Conservation (phyloP, 2,113 vertebrate genomes). For the Lota lota region DNA sequence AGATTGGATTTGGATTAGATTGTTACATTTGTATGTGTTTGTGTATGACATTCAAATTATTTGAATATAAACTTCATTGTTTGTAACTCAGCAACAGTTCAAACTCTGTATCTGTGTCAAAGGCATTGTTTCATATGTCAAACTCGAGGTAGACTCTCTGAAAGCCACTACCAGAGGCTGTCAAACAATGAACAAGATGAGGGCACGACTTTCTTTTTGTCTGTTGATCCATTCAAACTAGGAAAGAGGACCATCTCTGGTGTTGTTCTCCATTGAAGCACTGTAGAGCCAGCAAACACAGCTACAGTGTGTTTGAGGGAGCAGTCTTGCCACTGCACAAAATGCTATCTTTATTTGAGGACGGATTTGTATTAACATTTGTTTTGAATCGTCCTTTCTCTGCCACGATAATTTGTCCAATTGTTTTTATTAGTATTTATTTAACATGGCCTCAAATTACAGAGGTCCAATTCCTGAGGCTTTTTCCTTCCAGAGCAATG, state of each 20-base stretch:
- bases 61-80: background rate
- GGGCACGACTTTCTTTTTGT: constrained; percentile 10
- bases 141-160: constrained; percentile 48
- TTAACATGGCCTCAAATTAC: constrained; percentile 83
- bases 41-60: too few species aligned
- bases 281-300: background rate
- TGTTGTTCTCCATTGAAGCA: constrained; percentile 5
- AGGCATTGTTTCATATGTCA: constrained; percentile 28
- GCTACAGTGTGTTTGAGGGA: constrained; percentile 14
- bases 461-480: constrained; percentile 96
- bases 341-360: constrained; percentile 4
- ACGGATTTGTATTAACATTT: constrained; percentile 15
- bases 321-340: constrained; percentile 6
- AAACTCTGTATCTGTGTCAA: constrained; percentile 2
- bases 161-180: constrained; percentile 26
- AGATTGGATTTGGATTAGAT: too few species aligned
- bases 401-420: background rate
- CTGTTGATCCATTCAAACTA: constrained; percentile 22
- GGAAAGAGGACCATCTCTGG: constrained; percentile 8
- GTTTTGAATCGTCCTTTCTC: constrained; percentile 3
- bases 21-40: too few species aligned
- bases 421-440: background rate
- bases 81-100: background rate
- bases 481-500: constrained; percentile 86
- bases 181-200: constrained; percentile 31